Evolutionary conservation across 1,140 invertebrate species (phyloP).

Genomic region (Patella vulgata): DNA sequence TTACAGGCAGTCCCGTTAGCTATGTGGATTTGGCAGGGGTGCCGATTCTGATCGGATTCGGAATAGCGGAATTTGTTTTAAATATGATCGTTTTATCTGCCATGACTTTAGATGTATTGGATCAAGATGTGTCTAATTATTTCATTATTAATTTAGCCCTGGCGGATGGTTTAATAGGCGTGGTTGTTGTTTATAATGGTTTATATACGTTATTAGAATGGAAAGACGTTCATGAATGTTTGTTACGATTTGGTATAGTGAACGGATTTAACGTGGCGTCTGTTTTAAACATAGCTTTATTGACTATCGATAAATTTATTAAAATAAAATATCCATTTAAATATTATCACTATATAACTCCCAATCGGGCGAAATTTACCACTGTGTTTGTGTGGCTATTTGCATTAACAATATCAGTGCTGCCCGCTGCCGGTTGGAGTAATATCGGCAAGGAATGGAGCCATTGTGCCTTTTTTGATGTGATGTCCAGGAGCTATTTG

Average conservation of each 20-base stretch:
- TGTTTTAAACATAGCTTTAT: conserved; percentile 25
- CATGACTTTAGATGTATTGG: neutral
- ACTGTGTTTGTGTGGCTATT: conserved; percentile 30
- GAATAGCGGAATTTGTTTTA: neutral
- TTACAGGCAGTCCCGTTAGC: conserved; percentile 3
- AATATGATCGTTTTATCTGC: neutral
- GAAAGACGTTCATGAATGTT: conserved; percentile 36
- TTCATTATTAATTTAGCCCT: conserved; percentile 30
- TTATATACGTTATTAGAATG: conserved; percentile 32
- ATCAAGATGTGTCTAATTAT: conserved; percentile 22
- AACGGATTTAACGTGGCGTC: conserved; percentile 28
- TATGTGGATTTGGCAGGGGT: neutral
- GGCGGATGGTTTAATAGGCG: conserved; percentile 28
- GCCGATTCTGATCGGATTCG: neutral
- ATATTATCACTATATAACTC: conserved; percentile 24
- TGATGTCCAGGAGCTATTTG: conserved; percentile 28
- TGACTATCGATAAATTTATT: conserved; percentile 40
- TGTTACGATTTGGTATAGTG: conserved; percentile 35
- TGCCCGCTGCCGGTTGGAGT: conserved; percentile 34
- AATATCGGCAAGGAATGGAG: conserved; percentile 10
- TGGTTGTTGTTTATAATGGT: conserved; percentile 34
- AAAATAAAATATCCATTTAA: conserved; percentile 35
- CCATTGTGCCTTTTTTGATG: conserved; percentile 34
- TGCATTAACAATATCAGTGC: conserved; percentile 21
- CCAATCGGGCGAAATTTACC: conserved; percentile 10